phyloP scores from a whole-genome alignment of 2,888 invertebrate species.

The Perizoma affinitatum region DNA sequence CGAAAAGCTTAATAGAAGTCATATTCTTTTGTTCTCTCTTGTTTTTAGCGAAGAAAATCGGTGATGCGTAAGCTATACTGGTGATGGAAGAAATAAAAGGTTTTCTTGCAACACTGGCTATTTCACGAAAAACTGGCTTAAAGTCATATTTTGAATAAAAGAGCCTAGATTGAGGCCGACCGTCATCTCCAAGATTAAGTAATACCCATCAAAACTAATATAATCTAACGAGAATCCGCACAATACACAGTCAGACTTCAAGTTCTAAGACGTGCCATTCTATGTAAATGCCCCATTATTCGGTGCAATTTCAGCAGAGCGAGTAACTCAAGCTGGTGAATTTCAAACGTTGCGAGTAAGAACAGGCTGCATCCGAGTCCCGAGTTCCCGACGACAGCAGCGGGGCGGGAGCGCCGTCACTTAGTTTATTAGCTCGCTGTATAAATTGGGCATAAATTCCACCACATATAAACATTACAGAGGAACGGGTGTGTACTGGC shows the following conservation, averaged over 20 bases:
- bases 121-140: too few species aligned
- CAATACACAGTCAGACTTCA: slow-evolving; percentile 15
- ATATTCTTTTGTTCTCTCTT: too few species aligned
- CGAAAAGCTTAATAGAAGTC: too few species aligned
- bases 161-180: too few species aligned
- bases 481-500: slow-evolving; percentile 14
- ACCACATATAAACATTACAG: slow-evolving; percentile 19
- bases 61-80: too few species aligned
- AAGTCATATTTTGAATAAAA: too few species aligned
- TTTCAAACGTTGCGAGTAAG: slow-evolving; percentile 27
- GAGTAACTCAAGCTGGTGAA: slow-evolving; percentile 29
- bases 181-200: neutral
- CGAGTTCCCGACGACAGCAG: slow-evolving; percentile 14
- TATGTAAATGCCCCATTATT: slow-evolving; percentile 32
- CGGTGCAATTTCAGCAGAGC: slow-evolving; percentile 27
- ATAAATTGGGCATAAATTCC: slow-evolving; percentile 24
- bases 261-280: slow-evolving; percentile 24
- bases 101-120: too few species aligned
- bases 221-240: slow-evolving; percentile 14
- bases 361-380: slow-evolving; percentile 17
- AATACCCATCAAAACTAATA: slow-evolving; percentile 4
- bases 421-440: slow-evolving; percentile 31
- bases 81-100: too few species aligned
- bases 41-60: too few species aligned
- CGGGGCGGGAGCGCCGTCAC: slow-evolving; percentile 23